phyloP scores from a whole-genome alignment of 2,797 vertebrate species.

The Knipowitschia caucasica region DNA sequence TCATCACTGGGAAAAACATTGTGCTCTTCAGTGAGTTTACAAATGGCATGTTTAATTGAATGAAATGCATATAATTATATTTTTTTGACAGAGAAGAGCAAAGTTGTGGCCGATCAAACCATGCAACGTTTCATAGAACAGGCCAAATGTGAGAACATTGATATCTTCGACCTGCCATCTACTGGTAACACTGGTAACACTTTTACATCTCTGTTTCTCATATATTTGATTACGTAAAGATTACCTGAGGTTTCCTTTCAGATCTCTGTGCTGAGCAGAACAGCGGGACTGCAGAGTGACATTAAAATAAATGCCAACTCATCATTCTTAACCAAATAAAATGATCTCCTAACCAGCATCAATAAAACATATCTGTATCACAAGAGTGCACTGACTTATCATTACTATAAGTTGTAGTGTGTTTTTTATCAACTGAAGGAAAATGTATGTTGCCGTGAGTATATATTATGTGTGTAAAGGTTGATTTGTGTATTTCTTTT shows the following conservation, averaged over 20 bases:
- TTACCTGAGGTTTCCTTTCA: slow-evolving; percentile 20
- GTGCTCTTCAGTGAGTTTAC: slow-evolving; percentile 45
- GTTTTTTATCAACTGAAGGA: too few relatives aligned
- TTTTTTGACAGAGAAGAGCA: slow-evolving; percentile 35
- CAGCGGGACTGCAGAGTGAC: background rate
- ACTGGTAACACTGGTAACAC: slow-evolving; percentile 29
- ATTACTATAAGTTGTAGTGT: too few relatives aligned
- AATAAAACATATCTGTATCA: too few relatives aligned
- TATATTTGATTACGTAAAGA: too few relatives aligned
- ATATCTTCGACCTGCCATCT: slow-evolving; percentile 18
- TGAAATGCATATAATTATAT: background rate
- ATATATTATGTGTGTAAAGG: too few relatives aligned
- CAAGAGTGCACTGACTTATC: too few relatives aligned
- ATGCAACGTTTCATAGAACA: slow-evolving; percentile 45
- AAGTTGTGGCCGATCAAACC: slow-evolving; percentile 7
- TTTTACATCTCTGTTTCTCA: too few relatives aligned
- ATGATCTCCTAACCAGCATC: too few relatives aligned
- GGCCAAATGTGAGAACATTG: slow-evolving; percentile 41
- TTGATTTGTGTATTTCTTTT: too few relatives aligned
- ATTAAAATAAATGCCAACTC: background rate
- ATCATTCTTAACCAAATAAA: too few relatives aligned
- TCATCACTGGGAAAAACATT: slow-evolving; percentile 11
- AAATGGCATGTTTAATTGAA: background rate
- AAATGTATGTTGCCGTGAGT: too few relatives aligned
- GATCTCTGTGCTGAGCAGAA: slow-evolving; percentile 35